Conservation (phyloP, 2,113 vertebrate species). For the Phoenicopterus ruber region DNA sequence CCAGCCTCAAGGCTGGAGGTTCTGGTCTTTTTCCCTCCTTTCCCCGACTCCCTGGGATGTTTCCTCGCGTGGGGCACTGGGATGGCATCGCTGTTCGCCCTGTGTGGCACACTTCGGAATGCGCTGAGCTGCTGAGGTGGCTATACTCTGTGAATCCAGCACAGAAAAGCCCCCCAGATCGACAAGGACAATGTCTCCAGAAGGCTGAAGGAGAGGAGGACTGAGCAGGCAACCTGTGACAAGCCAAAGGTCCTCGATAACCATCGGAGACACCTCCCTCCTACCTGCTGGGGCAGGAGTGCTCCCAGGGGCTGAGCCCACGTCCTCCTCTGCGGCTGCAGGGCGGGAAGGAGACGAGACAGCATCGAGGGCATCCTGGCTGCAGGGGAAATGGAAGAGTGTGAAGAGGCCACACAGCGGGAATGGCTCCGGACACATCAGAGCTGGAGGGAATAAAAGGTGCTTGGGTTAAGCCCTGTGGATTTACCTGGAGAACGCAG, state of each 20-base stretch:
- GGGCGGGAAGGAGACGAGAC: rapidly evolving
- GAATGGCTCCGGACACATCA: background rate
- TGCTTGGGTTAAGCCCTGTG: background rate
- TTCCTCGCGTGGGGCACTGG: too few species aligned
- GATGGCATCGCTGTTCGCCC: background rate
- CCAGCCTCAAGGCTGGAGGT: background rate
- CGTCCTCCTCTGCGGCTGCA: background rate
- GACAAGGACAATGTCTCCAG: background rate
- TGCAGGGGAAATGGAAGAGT: background rate
- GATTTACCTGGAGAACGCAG: background rate
- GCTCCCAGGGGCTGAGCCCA: background rate
- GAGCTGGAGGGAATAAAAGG: background rate
- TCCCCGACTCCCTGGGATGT: background rate
- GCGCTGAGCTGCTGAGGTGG: background rate
- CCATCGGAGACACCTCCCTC: background rate
- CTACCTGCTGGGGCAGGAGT: background rate
- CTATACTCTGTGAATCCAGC: background rate
- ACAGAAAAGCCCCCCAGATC: background rate
- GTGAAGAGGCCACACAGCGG: background rate
- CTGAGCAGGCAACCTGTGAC: background rate
- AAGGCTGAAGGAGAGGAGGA: background rate
- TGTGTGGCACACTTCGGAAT: too few species aligned
- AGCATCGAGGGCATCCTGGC: background rate
- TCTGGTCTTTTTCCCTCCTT: background rate
- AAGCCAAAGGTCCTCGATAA: background rate